Evolutionary conservation across 2,113 vertebrate genomes (phyloP).

Genomic region (Pterocles burchelli): DNA sequence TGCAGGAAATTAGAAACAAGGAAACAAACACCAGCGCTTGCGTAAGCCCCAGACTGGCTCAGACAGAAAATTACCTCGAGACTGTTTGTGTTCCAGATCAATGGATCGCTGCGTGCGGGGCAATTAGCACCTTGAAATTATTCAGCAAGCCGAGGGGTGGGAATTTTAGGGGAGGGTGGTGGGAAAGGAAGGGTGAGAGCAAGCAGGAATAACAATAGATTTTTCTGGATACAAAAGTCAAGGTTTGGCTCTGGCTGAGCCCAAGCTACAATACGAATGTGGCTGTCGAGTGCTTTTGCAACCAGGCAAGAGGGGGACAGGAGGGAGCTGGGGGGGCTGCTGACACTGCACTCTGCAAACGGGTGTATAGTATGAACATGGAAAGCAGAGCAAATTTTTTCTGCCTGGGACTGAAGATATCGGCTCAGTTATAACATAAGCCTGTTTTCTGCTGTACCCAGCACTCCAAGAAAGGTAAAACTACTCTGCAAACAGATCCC

Average conservation of each 20-base stretch:
- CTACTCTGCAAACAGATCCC: background rate
- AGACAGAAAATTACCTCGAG: conserved; percentile 51
- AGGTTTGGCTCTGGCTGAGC: background rate
- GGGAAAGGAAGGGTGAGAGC: background rate
- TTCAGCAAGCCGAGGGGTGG: background rate
- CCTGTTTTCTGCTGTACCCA: background rate
- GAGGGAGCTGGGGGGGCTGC: background rate
- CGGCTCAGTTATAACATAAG: background rate
- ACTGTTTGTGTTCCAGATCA: conserved; percentile 51
- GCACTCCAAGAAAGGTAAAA: background rate
- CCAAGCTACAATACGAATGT: background rate
- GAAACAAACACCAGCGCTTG: conserved; percentile 38
- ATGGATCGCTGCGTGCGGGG: background rate
- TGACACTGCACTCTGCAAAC: background rate
- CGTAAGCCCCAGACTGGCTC: background rate
- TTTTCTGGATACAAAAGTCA: background rate
- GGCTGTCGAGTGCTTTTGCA: background rate
- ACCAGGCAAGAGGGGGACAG: background rate
- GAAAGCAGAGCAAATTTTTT: background rate
- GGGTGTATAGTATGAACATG: fast-evolving
- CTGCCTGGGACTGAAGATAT: background rate
- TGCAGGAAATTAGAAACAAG: conserved; percentile 55
- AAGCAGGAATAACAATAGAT: background rate
- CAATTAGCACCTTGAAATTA: conserved; percentile 54
- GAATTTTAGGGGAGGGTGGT: background rate